Percentiles rank a stretch among this genome's conserved stretches.
These are phyloP conservation scores for Gonatopus flavifemur DNA, from an alignment of 1,140 invertebrate genomes.

Conservation along the genomic window DNA sequence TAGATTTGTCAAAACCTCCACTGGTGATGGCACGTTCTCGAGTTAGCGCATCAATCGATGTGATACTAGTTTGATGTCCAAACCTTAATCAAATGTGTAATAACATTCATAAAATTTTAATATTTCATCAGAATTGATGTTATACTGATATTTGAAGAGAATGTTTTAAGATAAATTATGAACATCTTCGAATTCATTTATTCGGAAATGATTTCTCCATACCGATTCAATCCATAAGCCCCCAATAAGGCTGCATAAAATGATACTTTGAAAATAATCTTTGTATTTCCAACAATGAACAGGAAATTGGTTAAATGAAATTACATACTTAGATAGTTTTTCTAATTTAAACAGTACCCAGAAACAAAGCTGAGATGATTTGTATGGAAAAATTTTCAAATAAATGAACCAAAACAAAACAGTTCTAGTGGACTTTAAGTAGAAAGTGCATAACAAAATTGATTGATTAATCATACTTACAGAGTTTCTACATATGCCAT, in stretches of 20 bases:
- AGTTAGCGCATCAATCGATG: conserved; percentile 82
- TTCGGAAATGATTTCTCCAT: no score
- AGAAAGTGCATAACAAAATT: neutral
- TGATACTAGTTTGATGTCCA: conserved; percentile 88
- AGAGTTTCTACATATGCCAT: conserved; percentile 95
- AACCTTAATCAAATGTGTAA: conserved; percentile 61
- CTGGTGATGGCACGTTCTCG: conserved; percentile 85
- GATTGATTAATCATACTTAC: no score
- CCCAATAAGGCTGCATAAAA: no score
- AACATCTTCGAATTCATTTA: conserved; percentile 1
- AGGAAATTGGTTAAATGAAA: no score
- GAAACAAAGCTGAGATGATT: neutral
- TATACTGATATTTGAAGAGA: no score
- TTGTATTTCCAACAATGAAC: no score
- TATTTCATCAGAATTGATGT: neutral
- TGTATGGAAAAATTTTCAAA: conserved; percentile 12
- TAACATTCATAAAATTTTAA: neutral
- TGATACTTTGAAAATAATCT: no score
- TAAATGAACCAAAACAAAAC: neutral
- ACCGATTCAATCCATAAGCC: no score
- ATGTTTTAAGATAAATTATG: neutral
- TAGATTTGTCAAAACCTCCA: conserved; percentile 82
- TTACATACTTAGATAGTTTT: neutral
- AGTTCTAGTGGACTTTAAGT: neutral
- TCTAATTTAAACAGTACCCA: neutral